phyloP scores from a whole-genome alignment of 1,140 invertebrate species.

The Carposina sasakii region DNA sequence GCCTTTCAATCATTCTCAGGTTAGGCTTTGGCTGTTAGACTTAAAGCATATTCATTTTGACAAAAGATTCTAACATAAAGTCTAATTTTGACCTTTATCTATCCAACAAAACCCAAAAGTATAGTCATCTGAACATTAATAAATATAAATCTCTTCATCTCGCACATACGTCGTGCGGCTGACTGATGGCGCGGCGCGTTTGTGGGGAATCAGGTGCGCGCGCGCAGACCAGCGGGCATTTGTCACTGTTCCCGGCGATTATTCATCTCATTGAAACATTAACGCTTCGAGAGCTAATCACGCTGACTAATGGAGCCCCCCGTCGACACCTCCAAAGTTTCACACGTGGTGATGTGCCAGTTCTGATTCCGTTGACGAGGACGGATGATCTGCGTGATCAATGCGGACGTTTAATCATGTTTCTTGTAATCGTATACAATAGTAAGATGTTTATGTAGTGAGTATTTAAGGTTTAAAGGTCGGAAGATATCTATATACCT shows the following conservation, averaged over 20 bases:
- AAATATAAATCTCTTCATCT: constrained; percentile 68
- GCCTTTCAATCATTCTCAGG: too few relatives aligned
- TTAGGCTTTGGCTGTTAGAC: too few relatives aligned
- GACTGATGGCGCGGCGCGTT: constrained; percentile 62
- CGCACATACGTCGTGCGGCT: constrained; percentile 42
- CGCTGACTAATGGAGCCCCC: constrained; percentile 67
- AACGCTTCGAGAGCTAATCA: constrained; percentile 67
- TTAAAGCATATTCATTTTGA: too few relatives aligned
- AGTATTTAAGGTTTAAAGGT: too few relatives aligned
- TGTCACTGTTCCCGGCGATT: constrained; percentile 66
- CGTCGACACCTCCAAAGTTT: constrained; percentile 64
- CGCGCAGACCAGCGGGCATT: constrained; percentile 52
- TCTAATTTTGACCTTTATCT: too few relatives aligned
- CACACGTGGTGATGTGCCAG: constrained; percentile 36
- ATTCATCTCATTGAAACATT: constrained; percentile 72
- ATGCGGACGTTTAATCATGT: too few relatives aligned
- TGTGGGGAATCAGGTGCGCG: constrained; percentile 57
- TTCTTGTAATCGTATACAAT: too few relatives aligned
- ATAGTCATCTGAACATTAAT: constrained; percentile 41
- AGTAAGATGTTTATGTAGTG: too few relatives aligned
- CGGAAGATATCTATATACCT: too few relatives aligned
- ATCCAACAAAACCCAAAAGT: constrained; percentile 13
- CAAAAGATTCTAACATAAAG: too few relatives aligned
- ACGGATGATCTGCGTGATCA: constrained; percentile 34
- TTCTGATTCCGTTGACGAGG: constrained; percentile 31